Conservation (phyloP, 2,888 invertebrate genomes). For the Chamaedrilus cognettii region DNA sequence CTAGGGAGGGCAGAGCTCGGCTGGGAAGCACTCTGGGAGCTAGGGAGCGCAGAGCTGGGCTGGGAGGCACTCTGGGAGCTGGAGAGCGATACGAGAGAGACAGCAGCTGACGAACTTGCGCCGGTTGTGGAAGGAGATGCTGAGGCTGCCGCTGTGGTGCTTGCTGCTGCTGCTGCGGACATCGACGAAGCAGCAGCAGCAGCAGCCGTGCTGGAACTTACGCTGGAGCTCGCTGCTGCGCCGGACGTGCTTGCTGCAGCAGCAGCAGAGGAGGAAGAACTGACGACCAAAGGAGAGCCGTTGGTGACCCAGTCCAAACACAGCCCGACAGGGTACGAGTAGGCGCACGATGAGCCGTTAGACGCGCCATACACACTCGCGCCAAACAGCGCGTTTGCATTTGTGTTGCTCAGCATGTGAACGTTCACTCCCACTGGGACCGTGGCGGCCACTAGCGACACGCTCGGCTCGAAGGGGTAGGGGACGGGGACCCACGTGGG, state of each 20-base stretch:
- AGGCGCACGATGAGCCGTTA: not conserved
- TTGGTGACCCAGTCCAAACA: slow-evolving; percentile 6
- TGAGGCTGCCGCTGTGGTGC: not conserved
- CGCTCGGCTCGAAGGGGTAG: not conserved
- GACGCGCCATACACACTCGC: not conserved
- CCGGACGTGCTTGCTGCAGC: not conserved
- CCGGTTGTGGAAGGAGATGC: not conserved
- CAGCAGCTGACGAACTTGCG: not conserved
- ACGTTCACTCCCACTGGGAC: not conserved
- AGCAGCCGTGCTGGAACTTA: not conserved
- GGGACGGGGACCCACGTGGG: not conserved
- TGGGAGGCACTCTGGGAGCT: not conserved
- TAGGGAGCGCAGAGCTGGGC: not conserved
- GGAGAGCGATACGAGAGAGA: not conserved
- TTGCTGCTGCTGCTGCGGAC: slow-evolving; percentile 1
- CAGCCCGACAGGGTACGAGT: slow-evolving; percentile 15
- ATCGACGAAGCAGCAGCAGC: not conserved
- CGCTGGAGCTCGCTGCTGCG: not conserved
- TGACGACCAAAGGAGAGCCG: no score
- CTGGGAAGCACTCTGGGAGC: not conserved
- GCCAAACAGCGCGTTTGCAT: not conserved
- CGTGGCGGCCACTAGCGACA: not conserved
- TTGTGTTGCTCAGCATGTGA: slow-evolving; percentile 1
- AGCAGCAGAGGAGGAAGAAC: not conserved
- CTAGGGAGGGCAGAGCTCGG: not conserved